These are phyloP conservation scores for Eledona agricola DNA, from an alignment of 2,888 invertebrate species.

Conservation along the genomic window DNA sequence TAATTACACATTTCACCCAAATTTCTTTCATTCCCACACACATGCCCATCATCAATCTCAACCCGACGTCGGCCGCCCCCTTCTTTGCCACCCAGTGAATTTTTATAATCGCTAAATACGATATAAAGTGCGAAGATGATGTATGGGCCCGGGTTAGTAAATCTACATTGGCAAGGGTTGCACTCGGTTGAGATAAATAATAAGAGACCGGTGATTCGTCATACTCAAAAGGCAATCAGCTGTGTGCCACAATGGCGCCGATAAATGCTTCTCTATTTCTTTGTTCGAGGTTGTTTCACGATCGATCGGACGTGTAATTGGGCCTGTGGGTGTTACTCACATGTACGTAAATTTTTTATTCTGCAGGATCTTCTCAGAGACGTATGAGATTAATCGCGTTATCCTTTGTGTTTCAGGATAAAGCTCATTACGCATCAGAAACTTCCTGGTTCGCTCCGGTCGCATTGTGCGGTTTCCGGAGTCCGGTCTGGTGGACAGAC, in stretches of 20 bases:
- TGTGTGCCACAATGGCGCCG: slow-evolving; percentile 53
- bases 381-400: neutral
- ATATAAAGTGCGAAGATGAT: slow-evolving; percentile 39
- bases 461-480: slow-evolving; percentile 54
- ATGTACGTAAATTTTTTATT: no score
- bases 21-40: slow-evolving; percentile 7
- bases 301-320: slow-evolving; percentile 31
- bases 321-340: no score
- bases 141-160: slow-evolving; percentile 29
- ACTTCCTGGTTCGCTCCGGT: slow-evolving; percentile 53
- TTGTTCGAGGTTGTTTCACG: slow-evolving; percentile 37
- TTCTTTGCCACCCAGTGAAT: slow-evolving; percentile 19
- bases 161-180: slow-evolving; percentile 37
- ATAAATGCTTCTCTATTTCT: slow-evolving; percentile 44
- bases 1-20: slow-evolving; percentile 44
- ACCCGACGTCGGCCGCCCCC: slow-evolving; percentile 5
- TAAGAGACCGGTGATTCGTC: slow-evolving; percentile 58
- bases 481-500: slow-evolving; percentile 30
- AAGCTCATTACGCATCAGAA: slow-evolving; percentile 48
- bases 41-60: slow-evolving; percentile 30
- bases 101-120: slow-evolving; percentile 37
- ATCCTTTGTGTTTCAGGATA: slow-evolving; percentile 15
- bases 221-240: slow-evolving; percentile 61
- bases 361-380: no score
- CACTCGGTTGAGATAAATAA: slow-evolving; percentile 40